Conservation (phyloP, 2,888 invertebrate species). For the Chymomyza procnemis region DNA sequence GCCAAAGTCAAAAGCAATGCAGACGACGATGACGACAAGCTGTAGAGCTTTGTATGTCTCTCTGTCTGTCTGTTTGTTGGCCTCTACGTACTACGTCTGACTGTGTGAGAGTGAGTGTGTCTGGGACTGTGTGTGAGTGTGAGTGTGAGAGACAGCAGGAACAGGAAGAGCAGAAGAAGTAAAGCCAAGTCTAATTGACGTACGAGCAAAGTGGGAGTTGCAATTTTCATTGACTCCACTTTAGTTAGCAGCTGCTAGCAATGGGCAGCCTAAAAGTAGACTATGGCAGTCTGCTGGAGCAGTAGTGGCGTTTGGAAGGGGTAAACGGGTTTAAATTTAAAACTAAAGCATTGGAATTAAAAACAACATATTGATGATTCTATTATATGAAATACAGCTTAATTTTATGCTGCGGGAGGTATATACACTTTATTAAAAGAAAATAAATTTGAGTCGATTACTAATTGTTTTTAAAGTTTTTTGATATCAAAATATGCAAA, state of each 20-base stretch:
- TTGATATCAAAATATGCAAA: too few relatives aligned
- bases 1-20: slow-evolving; percentile 47
- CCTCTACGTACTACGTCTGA: not conserved
- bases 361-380: too few relatives aligned
- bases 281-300: slow-evolving; percentile 12
- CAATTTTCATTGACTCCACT: slow-evolving; percentile 76
- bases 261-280: slow-evolving; percentile 44
- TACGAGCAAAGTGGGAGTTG: slow-evolving; percentile 77
- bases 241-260: slow-evolving; percentile 48
- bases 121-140: not conserved
- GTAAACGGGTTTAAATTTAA: too few relatives aligned
- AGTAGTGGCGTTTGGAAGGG: too few relatives aligned
- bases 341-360: too few relatives aligned
- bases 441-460: too few relatives aligned
- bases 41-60: slow-evolving; percentile 35
- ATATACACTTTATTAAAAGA: too few relatives aligned
- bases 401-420: too few relatives aligned
- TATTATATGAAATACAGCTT: too few relatives aligned
- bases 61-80: slow-evolving; percentile 5
- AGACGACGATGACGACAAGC: slow-evolving; percentile 23
- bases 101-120: not conserved
- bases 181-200: slow-evolving; percentile 73
- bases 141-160: slow-evolving; percentile 1
- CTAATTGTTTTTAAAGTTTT: too few relatives aligned
- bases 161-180: not conserved